phyloP scores from a whole-genome alignment of 2,797 vertebrate genomes.

The Numenius phaeopus region DNA sequence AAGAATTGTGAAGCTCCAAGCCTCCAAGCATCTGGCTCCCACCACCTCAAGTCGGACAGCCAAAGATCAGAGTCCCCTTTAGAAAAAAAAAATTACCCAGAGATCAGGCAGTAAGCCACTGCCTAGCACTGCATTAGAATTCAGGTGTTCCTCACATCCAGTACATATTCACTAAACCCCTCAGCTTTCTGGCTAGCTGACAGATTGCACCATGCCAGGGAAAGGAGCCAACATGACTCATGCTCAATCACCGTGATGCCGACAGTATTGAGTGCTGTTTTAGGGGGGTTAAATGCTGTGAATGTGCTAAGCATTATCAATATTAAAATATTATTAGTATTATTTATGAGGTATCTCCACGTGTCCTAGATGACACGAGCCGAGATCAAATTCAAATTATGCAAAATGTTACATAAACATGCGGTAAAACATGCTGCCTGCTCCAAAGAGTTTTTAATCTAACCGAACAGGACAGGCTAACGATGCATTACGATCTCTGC shows the following conservation, averaged over 20 bases:
- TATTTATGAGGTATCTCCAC: slow-evolving; percentile 50
- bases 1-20: background rate
- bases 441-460: slow-evolving; percentile 39
- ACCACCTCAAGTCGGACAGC: background rate
- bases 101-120: background rate
- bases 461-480: slow-evolving; percentile 49
- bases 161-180: background rate
- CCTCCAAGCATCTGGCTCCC: background rate
- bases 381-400: slow-evolving; percentile 27
- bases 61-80: background rate
- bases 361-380: slow-evolving; percentile 20
- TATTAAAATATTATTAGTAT: slow-evolving; percentile 66
- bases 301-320: slow-evolving; percentile 42
- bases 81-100: background rate
- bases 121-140: background rate
- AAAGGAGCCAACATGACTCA: slow-evolving; percentile 60
- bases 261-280: background rate
- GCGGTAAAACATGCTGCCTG: background rate
- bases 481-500: slow-evolving; percentile 6
- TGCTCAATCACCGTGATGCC: background rate
- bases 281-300: slow-evolving; percentile 6
- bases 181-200: slow-evolving; percentile 35
- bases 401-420: slow-evolving; percentile 61
- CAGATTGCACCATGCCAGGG: slow-evolving; percentile 53
- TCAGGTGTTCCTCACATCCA: slow-evolving; percentile 24